Conservation (phyloP, 2,888 invertebrate genomes). For the Ophonus ardosiacus region DNA sequence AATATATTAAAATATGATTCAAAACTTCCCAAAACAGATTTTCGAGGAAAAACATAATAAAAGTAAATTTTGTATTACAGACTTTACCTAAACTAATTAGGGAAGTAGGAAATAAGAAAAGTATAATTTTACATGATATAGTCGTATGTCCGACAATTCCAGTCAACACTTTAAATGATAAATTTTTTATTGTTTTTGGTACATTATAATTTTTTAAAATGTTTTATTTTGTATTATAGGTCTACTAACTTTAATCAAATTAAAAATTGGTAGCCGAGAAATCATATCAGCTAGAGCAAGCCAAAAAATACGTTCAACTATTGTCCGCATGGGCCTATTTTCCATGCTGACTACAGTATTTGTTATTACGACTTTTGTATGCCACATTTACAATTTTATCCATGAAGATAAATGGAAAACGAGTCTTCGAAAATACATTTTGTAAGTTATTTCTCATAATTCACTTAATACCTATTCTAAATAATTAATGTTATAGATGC, state of each 20-base stretch:
- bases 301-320: slow-evolving; percentile 91
- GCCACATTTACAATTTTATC: slow-evolving; percentile 89
- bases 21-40: no score
- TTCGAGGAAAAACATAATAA: no score
- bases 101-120: no score
- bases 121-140: no score
- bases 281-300: slow-evolving; percentile 91
- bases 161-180: no score
- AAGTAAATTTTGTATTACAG: no score
- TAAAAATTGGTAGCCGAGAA: slow-evolving; percentile 89
- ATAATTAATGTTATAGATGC: slow-evolving; percentile 73
- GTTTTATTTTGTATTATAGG: slow-evolving; percentile 75
- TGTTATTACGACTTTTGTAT: slow-evolving; percentile 87
- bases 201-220: no score
- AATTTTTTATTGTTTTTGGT: no score
- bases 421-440: slow-evolving; percentile 87
- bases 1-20: no score
- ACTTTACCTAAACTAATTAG: no score
- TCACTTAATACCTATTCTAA: background rate
- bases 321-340: slow-evolving; percentile 90
- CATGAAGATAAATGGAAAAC: slow-evolving; percentile 86
- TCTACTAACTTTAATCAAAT: slow-evolving; percentile 86
- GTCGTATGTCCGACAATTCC: no score
- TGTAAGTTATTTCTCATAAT: slow-evolving; percentile 80
- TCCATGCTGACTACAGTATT: slow-evolving; percentile 87